These are phyloP conservation scores for Polia nebulosa DNA, from an alignment of 2,888 invertebrate species.

Conservation along the genomic window DNA sequence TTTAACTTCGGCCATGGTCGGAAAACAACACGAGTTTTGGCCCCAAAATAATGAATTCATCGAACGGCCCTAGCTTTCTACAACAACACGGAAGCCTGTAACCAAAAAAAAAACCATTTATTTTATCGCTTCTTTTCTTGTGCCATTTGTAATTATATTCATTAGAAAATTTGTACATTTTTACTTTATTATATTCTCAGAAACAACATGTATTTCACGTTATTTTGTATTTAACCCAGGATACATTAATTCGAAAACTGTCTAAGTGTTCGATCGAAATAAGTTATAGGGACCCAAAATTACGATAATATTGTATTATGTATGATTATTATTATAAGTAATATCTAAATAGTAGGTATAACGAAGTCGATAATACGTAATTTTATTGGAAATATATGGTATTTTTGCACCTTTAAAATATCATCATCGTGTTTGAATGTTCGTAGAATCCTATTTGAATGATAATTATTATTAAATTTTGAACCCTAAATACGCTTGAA, in stretches of 20 bases:
- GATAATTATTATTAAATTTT: conserved; percentile 11
- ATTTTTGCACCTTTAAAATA: conserved; percentile 58
- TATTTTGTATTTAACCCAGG: conserved; percentile 49
- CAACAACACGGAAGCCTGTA: conserved; percentile 11
- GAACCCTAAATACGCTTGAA: too few relatives aligned
- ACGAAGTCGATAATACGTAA: conserved; percentile 55
- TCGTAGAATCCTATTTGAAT: conserved; percentile 26
- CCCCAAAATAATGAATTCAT: background rate
- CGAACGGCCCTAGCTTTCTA: background rate
- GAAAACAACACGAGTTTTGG: background rate
- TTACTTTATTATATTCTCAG: conserved; percentile 59
- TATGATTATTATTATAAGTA: conserved; percentile 47
- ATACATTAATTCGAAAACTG: conserved; percentile 47
- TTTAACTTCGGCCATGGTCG: background rate
- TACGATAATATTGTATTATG: conserved; percentile 52
- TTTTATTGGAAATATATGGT: conserved; percentile 45
- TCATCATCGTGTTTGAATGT: conserved; percentile 41
- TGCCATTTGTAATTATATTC: conserved; percentile 72
- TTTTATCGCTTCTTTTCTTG: conserved; percentile 70
- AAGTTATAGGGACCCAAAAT: conserved; percentile 68
- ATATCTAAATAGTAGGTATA: conserved; percentile 40
- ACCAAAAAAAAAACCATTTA: conserved; percentile 22
- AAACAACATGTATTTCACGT: conserved; percentile 36
- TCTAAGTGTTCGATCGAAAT: conserved; percentile 52
- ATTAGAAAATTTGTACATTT: conserved; percentile 62